Conservation (phyloP, 2,797 vertebrate genomes). For the Chelonia mydas region DNA sequence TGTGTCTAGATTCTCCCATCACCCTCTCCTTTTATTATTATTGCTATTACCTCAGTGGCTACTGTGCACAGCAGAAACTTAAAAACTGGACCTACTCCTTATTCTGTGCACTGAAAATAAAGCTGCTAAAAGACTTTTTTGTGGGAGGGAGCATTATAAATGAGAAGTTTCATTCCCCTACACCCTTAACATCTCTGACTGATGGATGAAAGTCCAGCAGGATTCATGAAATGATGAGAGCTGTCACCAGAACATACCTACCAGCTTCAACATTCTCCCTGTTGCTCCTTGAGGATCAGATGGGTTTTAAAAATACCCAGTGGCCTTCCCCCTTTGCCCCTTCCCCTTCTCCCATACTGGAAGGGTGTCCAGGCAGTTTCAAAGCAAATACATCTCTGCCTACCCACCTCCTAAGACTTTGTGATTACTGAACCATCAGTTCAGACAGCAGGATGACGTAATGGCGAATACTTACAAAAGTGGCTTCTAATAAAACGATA, state of each 20-base stretch:
- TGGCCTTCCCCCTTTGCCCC: no score
- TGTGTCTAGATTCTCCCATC: background rate
- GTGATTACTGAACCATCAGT: rapidly evolving
- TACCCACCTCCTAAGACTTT: background rate
- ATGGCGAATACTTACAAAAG: rapidly evolving
- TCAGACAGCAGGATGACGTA: rapidly evolving
- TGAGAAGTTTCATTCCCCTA: conserved; percentile 42
- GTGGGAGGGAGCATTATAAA: conserved; percentile 1
- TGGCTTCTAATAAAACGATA: background rate
- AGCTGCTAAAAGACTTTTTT: conserved; percentile 49
- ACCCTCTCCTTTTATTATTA: background rate
- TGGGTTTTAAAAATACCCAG: rapidly evolving
- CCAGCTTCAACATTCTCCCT: background rate
- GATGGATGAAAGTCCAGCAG: conserved; percentile 25
- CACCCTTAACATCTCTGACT: conserved; percentile 11
- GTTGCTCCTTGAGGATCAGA: background rate
- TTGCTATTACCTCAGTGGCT: background rate
- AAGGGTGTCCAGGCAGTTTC: rapidly evolving
- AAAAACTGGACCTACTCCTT: background rate
- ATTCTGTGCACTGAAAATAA: background rate
- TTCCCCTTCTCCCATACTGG: rapidly evolving
- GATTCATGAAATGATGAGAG: background rate
- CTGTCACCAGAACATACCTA: background rate
- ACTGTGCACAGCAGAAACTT: background rate
- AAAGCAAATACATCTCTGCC: rapidly evolving